These are phyloP conservation scores for Brachypterus glaber DNA, from an alignment of 2,888 invertebrate species.

Conservation along the genomic window DNA sequence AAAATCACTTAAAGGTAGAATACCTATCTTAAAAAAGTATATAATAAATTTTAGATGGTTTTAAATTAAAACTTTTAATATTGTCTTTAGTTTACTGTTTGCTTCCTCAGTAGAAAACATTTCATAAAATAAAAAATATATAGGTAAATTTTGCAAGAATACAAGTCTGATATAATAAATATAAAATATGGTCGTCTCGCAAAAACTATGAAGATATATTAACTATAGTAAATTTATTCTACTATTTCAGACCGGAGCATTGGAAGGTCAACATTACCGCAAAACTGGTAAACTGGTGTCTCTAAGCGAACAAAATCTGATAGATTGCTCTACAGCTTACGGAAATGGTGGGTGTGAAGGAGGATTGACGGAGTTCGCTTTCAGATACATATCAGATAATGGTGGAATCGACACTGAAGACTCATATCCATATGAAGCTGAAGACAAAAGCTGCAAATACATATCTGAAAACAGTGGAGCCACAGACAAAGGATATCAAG, in stretches of 20 bases:
- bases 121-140: no score
- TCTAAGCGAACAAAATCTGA: constrained; percentile 88
- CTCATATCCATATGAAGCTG: constrained; percentile 76
- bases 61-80: no score
- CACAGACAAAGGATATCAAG: constrained; percentile 68
- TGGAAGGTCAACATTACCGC: constrained; percentile 87
- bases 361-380: constrained; percentile 75
- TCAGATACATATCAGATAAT: constrained; percentile 74
- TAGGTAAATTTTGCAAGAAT: no score
- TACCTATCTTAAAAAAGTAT: no score
- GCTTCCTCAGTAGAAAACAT: no score
- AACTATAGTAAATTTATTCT: no score
- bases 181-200: no score
- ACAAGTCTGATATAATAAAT: no score
- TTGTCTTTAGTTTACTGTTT: no score
- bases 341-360: constrained; percentile 89
- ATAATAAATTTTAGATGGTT: no score
- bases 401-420: constrained; percentile 83
- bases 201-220: no score
- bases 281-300: constrained; percentile 66
- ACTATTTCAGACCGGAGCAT: constrained; percentile 63
- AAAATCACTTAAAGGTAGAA: no score
- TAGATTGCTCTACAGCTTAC: constrained; percentile 63
- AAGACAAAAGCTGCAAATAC: constrained; percentile 65
- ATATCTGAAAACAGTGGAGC: constrained; percentile 60